Conservation (phyloP, 1,140 invertebrate species). For the Oreohelix idahoensis region DNA sequence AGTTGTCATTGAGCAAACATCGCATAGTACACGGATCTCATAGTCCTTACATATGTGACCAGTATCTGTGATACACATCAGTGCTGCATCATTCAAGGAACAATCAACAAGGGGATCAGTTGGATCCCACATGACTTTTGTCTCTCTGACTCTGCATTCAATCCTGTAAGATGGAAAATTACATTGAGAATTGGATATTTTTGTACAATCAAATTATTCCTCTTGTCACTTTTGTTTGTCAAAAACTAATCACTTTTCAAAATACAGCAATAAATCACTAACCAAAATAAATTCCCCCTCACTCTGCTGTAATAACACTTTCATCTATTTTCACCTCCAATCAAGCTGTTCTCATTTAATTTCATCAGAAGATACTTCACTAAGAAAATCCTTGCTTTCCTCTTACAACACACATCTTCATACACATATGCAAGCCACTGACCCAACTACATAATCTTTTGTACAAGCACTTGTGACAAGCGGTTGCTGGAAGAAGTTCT, state of each 20-base stretch:
- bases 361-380: background rate
- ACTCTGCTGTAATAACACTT: background rate
- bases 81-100: constrained; percentile 78
- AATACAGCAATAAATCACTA: too few relatives aligned
- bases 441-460: constrained; percentile 54
- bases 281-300: background rate
- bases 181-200: background rate
- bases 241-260: background rate
- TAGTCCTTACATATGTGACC: constrained; percentile 77
- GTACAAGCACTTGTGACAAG: constrained; percentile 69
- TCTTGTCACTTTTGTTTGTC: background rate
- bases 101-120: constrained; percentile 79
- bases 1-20: constrained; percentile 59
- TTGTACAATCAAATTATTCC: background rate
- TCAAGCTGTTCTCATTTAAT: background rate
- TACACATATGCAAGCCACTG: constrained; percentile 32
- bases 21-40: constrained; percentile 82
- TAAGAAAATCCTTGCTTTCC: background rate
- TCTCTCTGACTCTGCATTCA: constrained; percentile 25
- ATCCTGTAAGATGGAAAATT: background rate
- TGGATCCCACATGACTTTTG: constrained; percentile 19
- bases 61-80: constrained; percentile 77
- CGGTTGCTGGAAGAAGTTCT: constrained; percentile 39
- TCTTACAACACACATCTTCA: background rate
- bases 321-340: background rate